These are phyloP conservation scores for Cheilosia pagana DNA, from an alignment of 2,888 invertebrate genomes.

Conservation along the genomic window DNA sequence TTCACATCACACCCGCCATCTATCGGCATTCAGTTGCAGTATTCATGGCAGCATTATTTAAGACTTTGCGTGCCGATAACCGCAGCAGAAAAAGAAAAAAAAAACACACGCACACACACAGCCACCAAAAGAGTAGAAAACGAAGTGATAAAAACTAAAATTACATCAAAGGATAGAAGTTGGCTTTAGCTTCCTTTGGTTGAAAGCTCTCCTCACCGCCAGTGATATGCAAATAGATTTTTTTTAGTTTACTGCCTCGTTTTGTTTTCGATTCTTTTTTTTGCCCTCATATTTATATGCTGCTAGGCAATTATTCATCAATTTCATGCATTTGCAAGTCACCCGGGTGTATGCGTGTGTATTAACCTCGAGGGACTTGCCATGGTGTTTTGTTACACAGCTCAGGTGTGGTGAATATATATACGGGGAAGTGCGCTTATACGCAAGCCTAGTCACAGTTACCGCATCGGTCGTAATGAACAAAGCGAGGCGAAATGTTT, in stretches of 20 bases:
- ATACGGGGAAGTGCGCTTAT: neutral
- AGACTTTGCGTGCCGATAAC: constrained; percentile 64
- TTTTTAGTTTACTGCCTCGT: constrained; percentile 10
- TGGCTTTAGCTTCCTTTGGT: constrained; percentile 25
- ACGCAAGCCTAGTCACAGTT: neutral
- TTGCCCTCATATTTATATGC: neutral
- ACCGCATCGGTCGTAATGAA: too few species aligned
- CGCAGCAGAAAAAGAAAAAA: constrained; percentile 1
- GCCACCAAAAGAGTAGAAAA: constrained; percentile 24
- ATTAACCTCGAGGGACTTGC: neutral
- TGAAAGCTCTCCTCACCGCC: constrained; percentile 7
- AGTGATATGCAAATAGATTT: constrained; percentile 49
- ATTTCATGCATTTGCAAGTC: constrained; percentile 18
- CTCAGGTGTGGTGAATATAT: constrained; percentile 28
- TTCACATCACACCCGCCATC: constrained; percentile 16
- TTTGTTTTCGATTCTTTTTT: neutral
- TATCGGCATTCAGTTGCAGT: constrained; percentile 37
- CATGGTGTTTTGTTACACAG: constrained; percentile 20
- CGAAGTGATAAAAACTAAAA: constrained; percentile 66
- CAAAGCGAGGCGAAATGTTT: neutral
- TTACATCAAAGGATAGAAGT: constrained; percentile 42
- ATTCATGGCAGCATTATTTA: constrained; percentile 45
- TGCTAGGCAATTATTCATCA: constrained; percentile 54
- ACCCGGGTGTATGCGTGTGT: neutral
- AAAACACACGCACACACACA: neutral